These are phyloP conservation scores for Pocillopora grandis DNA, from an alignment of 92 coral and sea anemone species.

Conservation along the genomic window DNA sequence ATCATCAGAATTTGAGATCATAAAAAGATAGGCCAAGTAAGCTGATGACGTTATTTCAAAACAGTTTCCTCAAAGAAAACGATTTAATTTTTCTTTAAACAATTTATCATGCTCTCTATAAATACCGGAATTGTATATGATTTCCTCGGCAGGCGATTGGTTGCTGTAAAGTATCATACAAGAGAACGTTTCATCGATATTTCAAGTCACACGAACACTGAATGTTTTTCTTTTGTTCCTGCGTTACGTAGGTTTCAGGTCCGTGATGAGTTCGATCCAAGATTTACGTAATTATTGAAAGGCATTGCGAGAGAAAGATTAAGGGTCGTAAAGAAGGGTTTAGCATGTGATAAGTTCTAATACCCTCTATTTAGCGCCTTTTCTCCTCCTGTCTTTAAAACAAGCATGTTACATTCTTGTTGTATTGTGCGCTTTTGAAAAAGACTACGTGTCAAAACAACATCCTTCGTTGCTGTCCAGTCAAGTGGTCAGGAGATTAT, in stretches of 20 bases:
- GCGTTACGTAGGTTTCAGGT: background rate
- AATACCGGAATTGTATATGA: background rate
- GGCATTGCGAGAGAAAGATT: constrained; percentile 30
- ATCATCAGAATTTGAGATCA: background rate
- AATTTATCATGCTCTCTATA: background rate
- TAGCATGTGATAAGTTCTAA: background rate
- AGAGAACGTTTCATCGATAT: constrained; percentile 6
- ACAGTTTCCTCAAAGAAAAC: background rate
- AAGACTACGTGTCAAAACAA: constrained; percentile 22
- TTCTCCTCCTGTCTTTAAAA: background rate
- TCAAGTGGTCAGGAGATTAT: background rate
- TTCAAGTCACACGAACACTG: background rate
- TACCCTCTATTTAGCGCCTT: constrained; percentile 9
- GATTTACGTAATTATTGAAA: background rate
- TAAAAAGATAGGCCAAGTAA: background rate
- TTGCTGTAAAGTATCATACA: background rate
- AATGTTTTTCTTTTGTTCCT: background rate
- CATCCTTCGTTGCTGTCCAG: background rate
- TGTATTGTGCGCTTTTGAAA: background rate
- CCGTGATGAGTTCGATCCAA: background rate
- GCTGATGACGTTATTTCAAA: background rate
- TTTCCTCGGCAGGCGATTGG: background rate
- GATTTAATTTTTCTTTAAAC: background rate
- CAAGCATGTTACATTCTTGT: background rate
- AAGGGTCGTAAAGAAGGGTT: background rate